Percentiles rank a stretch among this genome's conserved stretches.
Conservation (phyloP, 2,797 vertebrate species). For the Novumbra hubbsi region DNA sequence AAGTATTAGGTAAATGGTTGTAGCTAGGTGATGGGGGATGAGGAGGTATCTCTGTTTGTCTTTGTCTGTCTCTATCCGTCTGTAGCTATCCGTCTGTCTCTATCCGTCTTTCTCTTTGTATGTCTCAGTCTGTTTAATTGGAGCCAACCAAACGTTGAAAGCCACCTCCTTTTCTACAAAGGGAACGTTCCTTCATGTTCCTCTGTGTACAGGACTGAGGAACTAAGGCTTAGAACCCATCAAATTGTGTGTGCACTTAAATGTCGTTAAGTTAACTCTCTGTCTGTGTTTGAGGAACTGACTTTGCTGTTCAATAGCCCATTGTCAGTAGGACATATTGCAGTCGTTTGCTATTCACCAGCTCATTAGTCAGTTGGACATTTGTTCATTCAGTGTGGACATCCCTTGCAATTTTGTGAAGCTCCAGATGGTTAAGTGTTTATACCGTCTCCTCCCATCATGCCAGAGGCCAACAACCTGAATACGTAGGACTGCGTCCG, state of each 20-base stretch:
- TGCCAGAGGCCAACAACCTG: neutral
- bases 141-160: no score
- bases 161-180: no score
- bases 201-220: no score
- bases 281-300: slow-evolving; percentile 5
- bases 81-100: neutral
- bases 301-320: neutral
- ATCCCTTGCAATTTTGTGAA: neutral
- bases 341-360: neutral
- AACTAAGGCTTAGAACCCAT: no score
- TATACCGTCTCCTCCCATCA: neutral
- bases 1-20: neutral
- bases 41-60: slow-evolving; percentile 1
- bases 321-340: neutral
- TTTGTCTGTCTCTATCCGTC: neutral
- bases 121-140: neutral
- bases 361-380: no score
- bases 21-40: slow-evolving; percentile 9
- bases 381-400: neutral
- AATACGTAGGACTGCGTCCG: neutral
- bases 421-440: slow-evolving; percentile 5
- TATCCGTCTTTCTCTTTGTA: neutral
- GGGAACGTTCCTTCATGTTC: no score
- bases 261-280: no score
- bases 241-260: no score